Base-by-base conservation (phyloP, 2,797 vertebrate species). In the Cynopterus sphinx region DNA sequence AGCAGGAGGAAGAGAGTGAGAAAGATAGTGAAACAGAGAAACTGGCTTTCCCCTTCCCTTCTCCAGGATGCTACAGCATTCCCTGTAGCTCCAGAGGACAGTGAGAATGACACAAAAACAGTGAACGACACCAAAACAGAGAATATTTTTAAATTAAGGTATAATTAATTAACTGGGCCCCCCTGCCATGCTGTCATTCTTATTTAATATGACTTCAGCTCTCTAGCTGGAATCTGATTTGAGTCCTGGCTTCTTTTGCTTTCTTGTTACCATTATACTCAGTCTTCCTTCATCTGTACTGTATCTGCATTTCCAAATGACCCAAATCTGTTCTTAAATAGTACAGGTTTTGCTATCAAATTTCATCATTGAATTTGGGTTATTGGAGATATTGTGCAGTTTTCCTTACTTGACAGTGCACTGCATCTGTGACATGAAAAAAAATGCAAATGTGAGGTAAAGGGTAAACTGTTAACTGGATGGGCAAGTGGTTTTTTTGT, bases 81-180 rank as follows among this genome's bases (percentile, higher is more conserved):
- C 68, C 39, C 65, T 6, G 22, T 16, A 55, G 70, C 71, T 84
- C 90, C 78, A 73, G 90, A 95, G 95, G 78, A 96, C 95, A 74
- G 57, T 24, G 28, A 94, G 94, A 91, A 77, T 78, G 89, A 51
- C 49, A 13, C 13, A 24, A 55, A 92, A 92, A 65, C 71, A 89
- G 78, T 85, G 39, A 43, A 28, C 74, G 89, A 51, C 49, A 13
- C 13, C 19, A 55, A 92, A 92, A 61, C 71, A 89, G 78, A 90
- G 43, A 39, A 28, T 46, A 22, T 21, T 83, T 92, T 78, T 33
- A 67, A 95, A 92, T 92, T 63, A 93, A 92, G 85, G 61, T 85
- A 46, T 91, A 78, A 92, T 97, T 94, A 96, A 95, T 97, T 97
- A 89, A 92, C 85, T 92, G 79, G 89, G 78, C 95, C 65, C 93